Conservation (phyloP, 2,888 invertebrate genomes). For the Aricia artaxerxes region DNA sequence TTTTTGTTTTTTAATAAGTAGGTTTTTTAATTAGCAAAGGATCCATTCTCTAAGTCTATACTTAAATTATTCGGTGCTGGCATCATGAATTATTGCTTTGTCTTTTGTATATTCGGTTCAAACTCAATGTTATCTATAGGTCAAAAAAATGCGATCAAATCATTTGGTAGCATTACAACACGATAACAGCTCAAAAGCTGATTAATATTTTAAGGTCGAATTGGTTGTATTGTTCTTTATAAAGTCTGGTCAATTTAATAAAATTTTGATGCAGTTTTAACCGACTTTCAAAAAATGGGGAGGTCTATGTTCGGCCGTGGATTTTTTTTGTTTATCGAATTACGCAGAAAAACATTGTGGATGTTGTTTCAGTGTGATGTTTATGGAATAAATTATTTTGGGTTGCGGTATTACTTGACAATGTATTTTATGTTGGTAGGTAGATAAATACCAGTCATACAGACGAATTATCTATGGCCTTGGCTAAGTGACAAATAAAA, state of each 20-base stretch:
- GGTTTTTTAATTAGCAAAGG: background rate
- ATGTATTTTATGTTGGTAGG: conserved; percentile 3
- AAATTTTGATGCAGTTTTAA: background rate
- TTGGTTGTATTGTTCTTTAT: too few relatives aligned
- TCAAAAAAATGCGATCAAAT: background rate
- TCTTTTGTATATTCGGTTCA: background rate
- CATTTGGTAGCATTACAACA: background rate
- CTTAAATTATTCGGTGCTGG: background rate
- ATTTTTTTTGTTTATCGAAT: background rate
- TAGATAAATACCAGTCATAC: conserved; percentile 11
- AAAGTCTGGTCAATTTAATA: too few relatives aligned
- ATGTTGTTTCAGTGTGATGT: background rate
- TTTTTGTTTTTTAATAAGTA: background rate
- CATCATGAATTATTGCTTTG: background rate
- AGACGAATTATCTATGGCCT: background rate
- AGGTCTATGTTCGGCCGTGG: background rate
- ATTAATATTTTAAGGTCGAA: too few relatives aligned
- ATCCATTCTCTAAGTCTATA: background rate
- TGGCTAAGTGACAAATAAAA: background rate
- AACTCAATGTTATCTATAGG: background rate
- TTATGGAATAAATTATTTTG: background rate
- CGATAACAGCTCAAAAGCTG: too few relatives aligned
- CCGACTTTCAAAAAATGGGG: background rate
- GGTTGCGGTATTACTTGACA: background rate
- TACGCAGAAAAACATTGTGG: background rate